Evolutionary conservation across 2,113 vertebrate species (phyloP), one percentile per base, ranked within the genome.

Genomic region (Heterochromis multidens): DNA sequence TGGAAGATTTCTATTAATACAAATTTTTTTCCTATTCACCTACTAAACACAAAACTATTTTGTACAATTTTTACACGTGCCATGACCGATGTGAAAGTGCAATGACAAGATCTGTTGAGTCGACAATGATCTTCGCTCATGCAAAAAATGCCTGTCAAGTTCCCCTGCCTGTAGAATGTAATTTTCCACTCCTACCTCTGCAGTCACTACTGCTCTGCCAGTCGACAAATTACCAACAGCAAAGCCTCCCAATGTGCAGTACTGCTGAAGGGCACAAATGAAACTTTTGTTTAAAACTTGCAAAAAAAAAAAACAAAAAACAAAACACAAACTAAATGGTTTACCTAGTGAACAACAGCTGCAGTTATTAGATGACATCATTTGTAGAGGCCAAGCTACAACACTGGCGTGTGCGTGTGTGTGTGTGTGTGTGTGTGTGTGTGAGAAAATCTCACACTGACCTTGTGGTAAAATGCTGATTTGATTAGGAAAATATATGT

Each of bases 361-460:
- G 91, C 87, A 76, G 59, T 87, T 88, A 90, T 85, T 84, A 81
- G 81, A 92, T 94, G 91, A 94, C 87, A 88, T 93, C 92, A 93
- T 91, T 89, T 94, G 85, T 57, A 84, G 77, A 85, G 65, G 74
- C 77, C 54, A 16, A 21, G 57, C 63, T 80, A 43, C 33, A 82
- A 79, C 49, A 54, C 81, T 56, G 77, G 76, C 87, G 74, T 61
- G 62, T 31, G 52, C 17, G 54, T n/a, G 31, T 33, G 19, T 16
- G 49, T 19, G 17, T 19, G 17, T 17, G 5, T 46, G 27, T 27
- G 56, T 21, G 19, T 16, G 49, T 19, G 6, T 19, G 7, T 29
- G 16, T 57, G 27, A 23, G 61, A 87, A 63, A 83, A 78, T 79
- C 63, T 79, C 57, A 74, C 63, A 54, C 37, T 37, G 62, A 72